Percentiles rank a stretch among this genome's conserved stretches.
These are phyloP conservation scores for Xiphophorus birchmanni DNA, from an alignment of 2,797 vertebrate genomes.

Conservation along the genomic window DNA sequence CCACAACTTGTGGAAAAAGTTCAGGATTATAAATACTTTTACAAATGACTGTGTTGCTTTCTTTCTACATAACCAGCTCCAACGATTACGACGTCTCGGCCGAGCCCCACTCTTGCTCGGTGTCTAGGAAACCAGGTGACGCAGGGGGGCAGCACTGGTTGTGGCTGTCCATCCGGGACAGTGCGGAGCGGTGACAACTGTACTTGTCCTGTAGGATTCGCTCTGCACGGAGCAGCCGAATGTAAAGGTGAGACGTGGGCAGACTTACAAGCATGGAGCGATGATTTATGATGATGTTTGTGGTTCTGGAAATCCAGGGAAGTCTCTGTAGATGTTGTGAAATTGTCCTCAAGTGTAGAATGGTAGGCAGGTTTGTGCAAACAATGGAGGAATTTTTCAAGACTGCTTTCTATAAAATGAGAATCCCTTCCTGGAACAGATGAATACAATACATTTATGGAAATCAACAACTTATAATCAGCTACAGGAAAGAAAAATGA, in stretches of 20 bases:
- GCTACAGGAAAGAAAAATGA: not conserved
- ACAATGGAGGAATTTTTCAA: not conserved
- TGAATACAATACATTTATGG: not conserved
- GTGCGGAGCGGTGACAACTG: constrained; percentile 61
- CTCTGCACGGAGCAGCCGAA: constrained; percentile 40
- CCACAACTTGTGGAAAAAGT: not conserved
- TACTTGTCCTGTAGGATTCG: constrained; percentile 73
- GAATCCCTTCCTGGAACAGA: not conserved
- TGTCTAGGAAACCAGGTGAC: constrained; percentile 70
- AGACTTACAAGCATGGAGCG: not conserved
- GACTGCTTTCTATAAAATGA: not conserved
- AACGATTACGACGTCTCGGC: constrained; percentile 17
- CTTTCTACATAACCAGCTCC: constrained; percentile 33
- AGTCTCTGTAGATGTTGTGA: not conserved
- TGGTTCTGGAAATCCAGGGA: not conserved
- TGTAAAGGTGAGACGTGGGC: constrained; percentile 70
- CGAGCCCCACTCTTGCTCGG: constrained; percentile 15
- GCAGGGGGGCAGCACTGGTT: constrained; percentile 37
- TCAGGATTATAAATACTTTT: not conserved
- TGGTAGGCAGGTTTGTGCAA: not conserved
- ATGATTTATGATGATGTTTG: not conserved
- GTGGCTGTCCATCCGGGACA: constrained; percentile 64
- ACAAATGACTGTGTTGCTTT: not conserved
- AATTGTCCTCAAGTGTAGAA: not conserved
- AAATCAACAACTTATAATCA: not conserved